Evolutionary conservation across 1,140 invertebrate species (phyloP).

Genomic region (Anastatus disparis): DNA sequence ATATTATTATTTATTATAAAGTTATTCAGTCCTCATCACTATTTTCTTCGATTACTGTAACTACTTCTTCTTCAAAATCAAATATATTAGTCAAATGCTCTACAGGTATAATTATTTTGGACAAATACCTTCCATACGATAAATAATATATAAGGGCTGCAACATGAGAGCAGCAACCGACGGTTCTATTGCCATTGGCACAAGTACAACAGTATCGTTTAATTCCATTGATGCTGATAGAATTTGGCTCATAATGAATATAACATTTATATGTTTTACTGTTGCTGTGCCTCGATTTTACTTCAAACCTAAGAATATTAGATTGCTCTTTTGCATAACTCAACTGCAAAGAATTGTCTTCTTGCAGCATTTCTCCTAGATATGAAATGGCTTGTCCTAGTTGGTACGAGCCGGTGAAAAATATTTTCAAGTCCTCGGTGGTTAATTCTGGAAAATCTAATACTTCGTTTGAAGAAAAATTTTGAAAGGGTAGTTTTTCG

Average conservation of each 20-base stretch:
- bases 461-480: conserved; percentile 28
- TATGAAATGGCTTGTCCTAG: conserved; percentile 39
- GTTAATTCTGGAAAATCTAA: conserved; percentile 44
- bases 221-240: not conserved
- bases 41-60: no score
- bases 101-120: conserved; percentile 4
- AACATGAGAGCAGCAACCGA: conserved; percentile 1
- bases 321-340: conserved; percentile 20
- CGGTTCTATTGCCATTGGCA: not conserved
- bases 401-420: conserved; percentile 41
- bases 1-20: no score
- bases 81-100: not conserved
- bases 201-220: conserved; percentile 1
- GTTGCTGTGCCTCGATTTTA: conserved; percentile 32
- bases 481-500: conserved; percentile 34
- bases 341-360: conserved; percentile 11
- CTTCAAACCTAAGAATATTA: conserved; percentile 27
- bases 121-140: not conserved
- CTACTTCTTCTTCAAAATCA: not conserved
- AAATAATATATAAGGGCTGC: not conserved
- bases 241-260: conserved; percentile 28
- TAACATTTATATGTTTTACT: conserved; percentile 35
- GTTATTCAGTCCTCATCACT: no score
- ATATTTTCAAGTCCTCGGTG: conserved; percentile 32
- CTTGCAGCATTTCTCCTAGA: conserved; percentile 36